Conservation (phyloP, 2,888 invertebrate genomes). For the Apodemia hepburni region DNA sequence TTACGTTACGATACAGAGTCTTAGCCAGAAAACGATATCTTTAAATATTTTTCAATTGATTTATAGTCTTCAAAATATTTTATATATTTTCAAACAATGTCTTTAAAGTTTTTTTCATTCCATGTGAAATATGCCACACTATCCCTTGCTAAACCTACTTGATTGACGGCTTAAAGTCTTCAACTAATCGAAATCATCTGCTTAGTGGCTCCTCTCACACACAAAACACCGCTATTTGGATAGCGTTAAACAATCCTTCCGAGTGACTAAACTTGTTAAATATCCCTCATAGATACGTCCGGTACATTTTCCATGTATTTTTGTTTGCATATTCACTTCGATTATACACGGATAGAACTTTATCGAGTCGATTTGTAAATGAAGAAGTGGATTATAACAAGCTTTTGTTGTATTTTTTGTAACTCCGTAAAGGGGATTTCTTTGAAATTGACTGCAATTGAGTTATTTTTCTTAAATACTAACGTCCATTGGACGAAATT, state of each 20-base stretch:
- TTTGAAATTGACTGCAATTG: conserved; percentile 4
- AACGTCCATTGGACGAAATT: background rate
- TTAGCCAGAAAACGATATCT: too few relatives aligned
- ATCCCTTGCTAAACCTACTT: conserved; percentile 37
- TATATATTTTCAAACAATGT: background rate
- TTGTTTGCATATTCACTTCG: conserved; percentile 67
- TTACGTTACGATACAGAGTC: too few relatives aligned
- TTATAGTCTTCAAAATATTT: too few relatives aligned
- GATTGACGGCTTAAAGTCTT: conserved; percentile 66
- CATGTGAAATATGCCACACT: conserved; percentile 9
- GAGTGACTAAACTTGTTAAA: conserved; percentile 62
- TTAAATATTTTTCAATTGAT: too few relatives aligned
- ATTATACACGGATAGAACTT: conserved; percentile 59
- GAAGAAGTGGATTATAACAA: conserved; percentile 28
- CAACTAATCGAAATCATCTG: conserved; percentile 70
- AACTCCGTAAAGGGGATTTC: background rate
- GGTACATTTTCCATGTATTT: conserved; percentile 48
- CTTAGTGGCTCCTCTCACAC: conserved; percentile 68
- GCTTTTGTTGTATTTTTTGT: conserved; percentile 20
- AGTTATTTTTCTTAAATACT: background rate
- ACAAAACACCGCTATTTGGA: conserved; percentile 69
- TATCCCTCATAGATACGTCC: conserved; percentile 57
- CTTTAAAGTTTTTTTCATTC: background rate
- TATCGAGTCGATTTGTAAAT: conserved; percentile 37
- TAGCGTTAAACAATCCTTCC: conserved; percentile 78